phyloP scores from a whole-genome alignment of 92 coral and sea anemone genomes.

The Epizoanthus fatuus region DNA sequence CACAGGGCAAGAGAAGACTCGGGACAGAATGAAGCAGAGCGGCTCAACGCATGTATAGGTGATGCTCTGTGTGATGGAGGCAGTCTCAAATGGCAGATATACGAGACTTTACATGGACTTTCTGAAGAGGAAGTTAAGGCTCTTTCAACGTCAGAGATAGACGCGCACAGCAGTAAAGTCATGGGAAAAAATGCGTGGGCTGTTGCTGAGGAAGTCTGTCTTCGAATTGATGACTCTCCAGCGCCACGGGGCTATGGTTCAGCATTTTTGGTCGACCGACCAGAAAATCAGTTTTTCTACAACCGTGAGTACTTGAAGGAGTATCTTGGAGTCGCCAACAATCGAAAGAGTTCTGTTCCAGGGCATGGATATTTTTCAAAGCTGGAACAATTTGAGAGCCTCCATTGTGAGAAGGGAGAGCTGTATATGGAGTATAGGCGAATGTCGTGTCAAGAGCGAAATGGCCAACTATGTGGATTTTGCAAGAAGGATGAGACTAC shows the following conservation, averaged over 20 bases:
- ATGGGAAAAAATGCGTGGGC: constrained; percentile 72
- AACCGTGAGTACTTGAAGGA: constrained; percentile 56
- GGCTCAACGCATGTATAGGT: constrained; percentile 49
- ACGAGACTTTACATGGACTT: constrained; percentile 39
- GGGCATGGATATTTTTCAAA: constrained; percentile 60
- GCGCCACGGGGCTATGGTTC: constrained; percentile 56
- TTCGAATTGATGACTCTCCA: constrained; percentile 67
- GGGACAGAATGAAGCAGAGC: constrained; percentile 62
- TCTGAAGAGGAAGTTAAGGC: constrained; percentile 52
- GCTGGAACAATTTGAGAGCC: constrained; percentile 42
- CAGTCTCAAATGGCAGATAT: constrained; percentile 38
- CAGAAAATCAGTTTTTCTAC: constrained; percentile 54
- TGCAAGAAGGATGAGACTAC: constrained; percentile 49
- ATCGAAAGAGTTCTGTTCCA: constrained; percentile 54
- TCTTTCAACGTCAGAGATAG: constrained; percentile 40
- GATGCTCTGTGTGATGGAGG: constrained; percentile 47
- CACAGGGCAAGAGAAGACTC: constrained; percentile 61
- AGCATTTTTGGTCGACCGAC: constrained; percentile 57
- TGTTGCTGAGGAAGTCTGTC: constrained; percentile 62
- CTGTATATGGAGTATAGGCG: constrained; percentile 49
- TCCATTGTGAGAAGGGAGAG: constrained; percentile 65
- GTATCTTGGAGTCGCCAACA: constrained; percentile 56
- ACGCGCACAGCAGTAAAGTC: constrained; percentile 27
- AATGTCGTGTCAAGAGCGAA: constrained; percentile 59
- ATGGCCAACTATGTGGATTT: constrained; percentile 54